phyloP scores from a whole-genome alignment of 2,888 invertebrate genomes.

The Vannuccia rotundouncinata region DNA sequence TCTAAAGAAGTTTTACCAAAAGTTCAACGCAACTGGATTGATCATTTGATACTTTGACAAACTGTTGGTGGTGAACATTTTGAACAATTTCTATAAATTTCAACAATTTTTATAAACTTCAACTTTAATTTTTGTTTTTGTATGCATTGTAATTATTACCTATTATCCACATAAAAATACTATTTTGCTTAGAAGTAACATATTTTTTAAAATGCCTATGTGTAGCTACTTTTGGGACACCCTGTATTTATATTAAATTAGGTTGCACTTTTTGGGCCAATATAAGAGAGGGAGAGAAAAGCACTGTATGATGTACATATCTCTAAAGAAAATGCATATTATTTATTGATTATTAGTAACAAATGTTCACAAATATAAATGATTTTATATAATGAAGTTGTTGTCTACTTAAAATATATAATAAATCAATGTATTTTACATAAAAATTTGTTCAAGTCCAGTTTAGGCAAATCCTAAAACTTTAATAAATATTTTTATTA shows the following conservation, averaged over 20 bases:
- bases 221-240: constrained; percentile 26
- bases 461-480: too few species aligned
- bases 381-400: too few species aligned
- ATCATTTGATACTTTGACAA: constrained; percentile 21
- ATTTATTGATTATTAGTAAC: too few species aligned
- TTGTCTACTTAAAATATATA: too few species aligned
- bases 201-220: constrained; percentile 21
- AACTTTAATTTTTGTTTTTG: constrained; percentile 22
- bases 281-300: too few species aligned
- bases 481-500: too few species aligned
- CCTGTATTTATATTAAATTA: not conserved
- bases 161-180: constrained; percentile 15
- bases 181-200: constrained; percentile 26
- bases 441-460: too few species aligned
- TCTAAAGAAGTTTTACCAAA: not conserved
- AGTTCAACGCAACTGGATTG: constrained; percentile 23
- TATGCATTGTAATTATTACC: constrained; percentile 17
- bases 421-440: too few species aligned
- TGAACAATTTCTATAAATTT: constrained; percentile 26
- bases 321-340: too few species aligned
- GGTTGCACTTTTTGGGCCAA: not conserved
- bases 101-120: constrained; percentile 22
- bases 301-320: too few species aligned
- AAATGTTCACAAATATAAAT: too few species aligned
- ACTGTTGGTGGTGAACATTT: constrained; percentile 26